These are phyloP conservation scores for Nyctibius bracteatus DNA, from an alignment of 2,113 vertebrate genomes.

Conservation along the genomic window DNA sequence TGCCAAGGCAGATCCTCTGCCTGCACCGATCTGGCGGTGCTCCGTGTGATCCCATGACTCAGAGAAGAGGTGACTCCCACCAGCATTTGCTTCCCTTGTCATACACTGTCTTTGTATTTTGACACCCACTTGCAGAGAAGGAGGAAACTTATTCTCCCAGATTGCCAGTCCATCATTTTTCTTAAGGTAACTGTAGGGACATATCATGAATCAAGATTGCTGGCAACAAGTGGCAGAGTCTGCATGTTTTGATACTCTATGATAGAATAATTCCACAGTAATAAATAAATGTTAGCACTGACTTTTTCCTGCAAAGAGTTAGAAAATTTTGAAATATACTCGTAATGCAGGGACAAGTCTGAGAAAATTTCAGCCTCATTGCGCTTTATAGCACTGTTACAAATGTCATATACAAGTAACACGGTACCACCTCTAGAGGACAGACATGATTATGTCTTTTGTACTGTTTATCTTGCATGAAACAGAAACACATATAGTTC, in stretches of 20 bases:
- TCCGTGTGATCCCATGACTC: neutral
- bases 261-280: neutral
- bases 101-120: neutral
- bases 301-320: neutral
- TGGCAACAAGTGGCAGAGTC: neutral
- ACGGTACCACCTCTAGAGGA: neutral
- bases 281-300: neutral
- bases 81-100: neutral
- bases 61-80: neutral
- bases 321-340: neutral
- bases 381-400: neutral
- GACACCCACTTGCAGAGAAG: neutral
- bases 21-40: neutral
- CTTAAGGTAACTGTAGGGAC: neutral
- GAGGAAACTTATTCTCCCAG: neutral
- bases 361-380: neutral
- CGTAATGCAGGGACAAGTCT: neutral
- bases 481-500: neutral
- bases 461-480: neutral
- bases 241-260: neutral
- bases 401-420: neutral
- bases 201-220: neutral
- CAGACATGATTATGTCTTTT: neutral
- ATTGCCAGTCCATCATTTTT: neutral
- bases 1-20: rapidly evolving